phyloP scores from a whole-genome alignment of 2,888 invertebrate genomes.

The Apomyelois bistriatella region DNA sequence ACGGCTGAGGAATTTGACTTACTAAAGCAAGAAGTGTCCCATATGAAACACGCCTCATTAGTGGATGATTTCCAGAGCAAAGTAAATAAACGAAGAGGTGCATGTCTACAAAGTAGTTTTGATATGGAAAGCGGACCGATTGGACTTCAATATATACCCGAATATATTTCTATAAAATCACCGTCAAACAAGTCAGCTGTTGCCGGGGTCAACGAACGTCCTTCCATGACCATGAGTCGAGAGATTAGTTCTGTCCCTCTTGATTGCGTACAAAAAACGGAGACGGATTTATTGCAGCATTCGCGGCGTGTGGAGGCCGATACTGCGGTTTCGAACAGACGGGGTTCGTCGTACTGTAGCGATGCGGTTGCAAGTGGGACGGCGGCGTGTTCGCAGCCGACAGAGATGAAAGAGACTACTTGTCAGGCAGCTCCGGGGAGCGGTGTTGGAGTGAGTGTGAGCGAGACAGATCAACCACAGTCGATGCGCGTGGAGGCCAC shows the following conservation, averaged over 20 bases:
- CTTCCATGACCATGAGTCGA: neutral
- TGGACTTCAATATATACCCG: constrained; percentile 9
- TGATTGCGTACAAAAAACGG: neutral
- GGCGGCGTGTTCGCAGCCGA: neutral
- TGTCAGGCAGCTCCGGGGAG: too few species aligned
- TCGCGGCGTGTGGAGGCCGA: neutral
- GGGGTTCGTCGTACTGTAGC: neutral
- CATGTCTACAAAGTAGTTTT: constrained; percentile 17
- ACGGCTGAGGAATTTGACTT: constrained; percentile 13
- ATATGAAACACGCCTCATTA: constrained; percentile 17
- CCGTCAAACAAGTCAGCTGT: constrained; percentile 8
- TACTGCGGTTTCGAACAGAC: neutral
- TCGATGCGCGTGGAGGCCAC: too few species aligned
- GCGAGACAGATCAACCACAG: too few species aligned
- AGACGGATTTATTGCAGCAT: constrained; percentile 3
- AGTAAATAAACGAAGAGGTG: constrained; percentile 17
- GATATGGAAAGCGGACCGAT: constrained; percentile 8
- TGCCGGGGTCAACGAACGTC: neutral
- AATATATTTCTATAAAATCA: constrained; percentile 1
- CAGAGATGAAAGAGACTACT: neutral
- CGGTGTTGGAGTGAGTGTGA: too few species aligned
- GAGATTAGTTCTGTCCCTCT: neutral
- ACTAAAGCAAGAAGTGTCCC: constrained; percentile 14
- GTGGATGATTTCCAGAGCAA: neutral
- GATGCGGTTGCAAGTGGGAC: neutral